A percentile compares a stretch with the other conserved stretches of the same genome.
These are phyloP conservation scores for Pogonocherus hispidulus DNA, from an alignment of 2,888 invertebrate species.

Conservation along the genomic window DNA sequence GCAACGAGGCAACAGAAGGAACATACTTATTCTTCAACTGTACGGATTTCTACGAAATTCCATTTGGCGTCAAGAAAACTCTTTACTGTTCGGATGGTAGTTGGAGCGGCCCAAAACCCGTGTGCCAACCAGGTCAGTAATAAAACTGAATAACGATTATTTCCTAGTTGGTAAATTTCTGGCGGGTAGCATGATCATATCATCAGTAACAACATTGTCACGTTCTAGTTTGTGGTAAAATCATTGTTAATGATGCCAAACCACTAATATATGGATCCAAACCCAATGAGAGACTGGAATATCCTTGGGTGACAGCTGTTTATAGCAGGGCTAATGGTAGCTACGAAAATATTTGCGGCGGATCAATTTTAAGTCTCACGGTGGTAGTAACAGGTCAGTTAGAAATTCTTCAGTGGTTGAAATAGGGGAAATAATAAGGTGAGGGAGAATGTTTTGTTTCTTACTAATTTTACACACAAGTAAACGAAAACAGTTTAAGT, in stretches of 20 bases:
- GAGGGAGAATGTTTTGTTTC: too few species aligned
- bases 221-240: conserved; percentile 45
- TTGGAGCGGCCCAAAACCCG: conserved; percentile 1
- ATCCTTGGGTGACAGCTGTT: conserved; percentile 42
- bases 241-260: conserved; percentile 33
- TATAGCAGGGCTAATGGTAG: conserved; percentile 25
- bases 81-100: neutral
- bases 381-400: conserved; percentile 42
- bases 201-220: neutral
- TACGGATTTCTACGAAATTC: conserved; percentile 1
- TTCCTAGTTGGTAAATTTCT: too few species aligned
- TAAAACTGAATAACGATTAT: too few species aligned
- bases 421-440: too few species aligned
- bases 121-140: conserved; percentile 9
- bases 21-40: conserved; percentile 9
- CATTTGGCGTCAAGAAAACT: conserved; percentile 12
- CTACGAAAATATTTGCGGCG: conserved; percentile 41
- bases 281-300: conserved; percentile 32
- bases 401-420: too few species aligned
- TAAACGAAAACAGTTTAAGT: too few species aligned
- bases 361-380: conserved; percentile 39
- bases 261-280: conserved; percentile 28
- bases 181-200: too few species aligned
- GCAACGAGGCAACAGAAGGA: conserved; percentile 7
- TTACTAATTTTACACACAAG: too few species aligned